A percentile compares a stretch with the other conserved stretches of the same genome.
phyloP scores from a whole-genome alignment of 2,797 vertebrate species.

The Carduelis carduelis region DNA sequence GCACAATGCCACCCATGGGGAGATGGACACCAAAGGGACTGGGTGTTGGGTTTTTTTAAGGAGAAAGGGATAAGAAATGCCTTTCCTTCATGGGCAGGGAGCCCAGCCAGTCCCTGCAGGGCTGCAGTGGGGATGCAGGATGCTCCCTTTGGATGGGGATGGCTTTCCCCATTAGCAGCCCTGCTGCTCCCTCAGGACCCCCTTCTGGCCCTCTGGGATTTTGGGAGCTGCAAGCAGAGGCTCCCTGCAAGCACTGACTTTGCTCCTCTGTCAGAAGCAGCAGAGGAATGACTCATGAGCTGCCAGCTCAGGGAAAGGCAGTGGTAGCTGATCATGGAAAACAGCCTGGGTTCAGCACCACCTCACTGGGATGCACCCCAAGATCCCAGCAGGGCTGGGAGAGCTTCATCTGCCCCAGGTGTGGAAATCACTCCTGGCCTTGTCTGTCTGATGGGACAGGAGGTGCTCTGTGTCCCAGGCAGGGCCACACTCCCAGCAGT shows the following conservation, averaged over 20 bases:
- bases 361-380: not conserved
- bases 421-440: not conserved
- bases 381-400: not conserved
- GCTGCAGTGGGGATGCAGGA: not conserved
- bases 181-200: not conserved
- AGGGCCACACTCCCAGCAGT: accelerated
- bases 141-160: not conserved
- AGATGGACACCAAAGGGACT: not conserved
- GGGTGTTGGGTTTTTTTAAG: not conserved
- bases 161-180: not conserved
- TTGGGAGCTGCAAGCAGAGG: accelerated
- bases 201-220: not conserved
- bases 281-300: conserved; percentile 41
- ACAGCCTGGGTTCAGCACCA: not conserved
- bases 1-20: accelerated
- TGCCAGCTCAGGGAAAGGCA: conserved; percentile 43
- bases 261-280: not conserved
- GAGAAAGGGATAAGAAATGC: not conserved
- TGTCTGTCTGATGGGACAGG: not conserved
- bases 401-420: accelerated
- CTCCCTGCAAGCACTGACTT: not conserved
- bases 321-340: not conserved
- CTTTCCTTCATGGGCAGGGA: not conserved
- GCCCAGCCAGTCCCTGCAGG: not conserved
- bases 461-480: not conserved